These are phyloP conservation scores for Epiperipatus broadwayi DNA, from an alignment of 2,888 invertebrate genomes.

Conservation along the genomic window DNA sequence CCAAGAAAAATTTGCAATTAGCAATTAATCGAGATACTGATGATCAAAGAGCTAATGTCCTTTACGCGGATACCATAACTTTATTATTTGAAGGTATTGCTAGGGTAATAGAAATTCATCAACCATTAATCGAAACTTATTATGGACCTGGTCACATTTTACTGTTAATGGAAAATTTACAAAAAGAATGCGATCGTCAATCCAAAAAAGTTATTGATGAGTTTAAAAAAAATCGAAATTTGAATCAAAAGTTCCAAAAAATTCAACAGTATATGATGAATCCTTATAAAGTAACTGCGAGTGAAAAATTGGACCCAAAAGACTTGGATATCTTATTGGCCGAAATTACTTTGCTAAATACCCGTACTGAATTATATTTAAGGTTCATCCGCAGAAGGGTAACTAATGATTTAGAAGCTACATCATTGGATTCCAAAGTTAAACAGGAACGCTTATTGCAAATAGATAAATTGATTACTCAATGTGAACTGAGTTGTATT, in stretches of 20 bases:
- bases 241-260: constrained; percentile 39
- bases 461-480: constrained; percentile 44
- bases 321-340: constrained; percentile 67
- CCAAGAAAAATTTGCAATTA: constrained; percentile 48
- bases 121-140: constrained; percentile 68
- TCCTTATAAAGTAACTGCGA: constrained; percentile 14
- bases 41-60: constrained; percentile 51
- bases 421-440: constrained; percentile 14
- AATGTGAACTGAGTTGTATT: constrained; percentile 35
- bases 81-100: constrained; percentile 67
- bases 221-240: constrained; percentile 48
- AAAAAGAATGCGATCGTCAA: constrained; percentile 56
- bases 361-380: constrained; percentile 71
- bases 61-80: constrained; percentile 67
- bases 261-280: constrained; percentile 27
- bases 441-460: constrained; percentile 16
- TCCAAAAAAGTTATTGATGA: constrained; percentile 41
- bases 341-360: constrained; percentile 77
- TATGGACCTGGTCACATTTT: constrained; percentile 58
- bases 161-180: constrained; percentile 48
- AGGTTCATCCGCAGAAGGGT: constrained; percentile 61
- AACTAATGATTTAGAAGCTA: constrained; percentile 25
- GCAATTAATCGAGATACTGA: constrained; percentile 39
- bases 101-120: constrained; percentile 60
- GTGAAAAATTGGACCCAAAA: constrained; percentile 43